These are phyloP conservation scores for Pelusios castaneus DNA, from an alignment of 2,113 vertebrate genomes.

Conservation along the genomic window DNA sequence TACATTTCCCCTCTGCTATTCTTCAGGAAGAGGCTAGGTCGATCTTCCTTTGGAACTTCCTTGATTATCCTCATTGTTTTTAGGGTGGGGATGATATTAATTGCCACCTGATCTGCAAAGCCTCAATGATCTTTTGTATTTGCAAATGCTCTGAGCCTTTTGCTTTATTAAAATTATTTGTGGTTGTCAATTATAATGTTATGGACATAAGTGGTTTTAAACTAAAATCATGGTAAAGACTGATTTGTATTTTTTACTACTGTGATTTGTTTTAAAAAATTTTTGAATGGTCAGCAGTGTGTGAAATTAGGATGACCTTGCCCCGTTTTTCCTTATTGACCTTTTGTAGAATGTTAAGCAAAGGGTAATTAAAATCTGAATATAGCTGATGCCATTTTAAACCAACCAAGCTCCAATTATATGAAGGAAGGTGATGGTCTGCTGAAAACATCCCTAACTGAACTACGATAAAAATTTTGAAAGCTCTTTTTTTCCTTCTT, in stretches of 20 bases:
- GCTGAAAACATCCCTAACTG: not conserved
- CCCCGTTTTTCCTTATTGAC: not conserved
- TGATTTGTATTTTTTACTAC: conserved; percentile 42
- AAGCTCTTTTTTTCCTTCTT: not conserved
- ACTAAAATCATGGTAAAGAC: not conserved
- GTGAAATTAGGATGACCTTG: not conserved
- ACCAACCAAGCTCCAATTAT: not conserved
- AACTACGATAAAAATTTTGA: not conserved
- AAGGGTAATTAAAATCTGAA: not conserved
- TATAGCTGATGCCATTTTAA: not conserved
- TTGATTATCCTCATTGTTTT: not conserved
- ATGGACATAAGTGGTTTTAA: conserved; percentile 34
- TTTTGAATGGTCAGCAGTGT: not conserved
- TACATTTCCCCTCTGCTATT: not conserved
- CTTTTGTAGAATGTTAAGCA: not conserved
- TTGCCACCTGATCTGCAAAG: not conserved
- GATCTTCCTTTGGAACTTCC: not conserved
- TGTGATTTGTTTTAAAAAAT: not conserved
- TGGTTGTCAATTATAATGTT: conserved; percentile 38
- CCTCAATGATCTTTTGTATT: not conserved
- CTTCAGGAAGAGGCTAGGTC: not conserved
- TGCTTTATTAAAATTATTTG: not conserved
- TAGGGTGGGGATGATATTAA: not conserved
- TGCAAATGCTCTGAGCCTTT: not conserved
- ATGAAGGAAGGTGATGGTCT: not conserved